phyloP scores from a whole-genome alignment of 37 sponge, comb jelly and placozoan species.

The Beroe ovata region DNA sequence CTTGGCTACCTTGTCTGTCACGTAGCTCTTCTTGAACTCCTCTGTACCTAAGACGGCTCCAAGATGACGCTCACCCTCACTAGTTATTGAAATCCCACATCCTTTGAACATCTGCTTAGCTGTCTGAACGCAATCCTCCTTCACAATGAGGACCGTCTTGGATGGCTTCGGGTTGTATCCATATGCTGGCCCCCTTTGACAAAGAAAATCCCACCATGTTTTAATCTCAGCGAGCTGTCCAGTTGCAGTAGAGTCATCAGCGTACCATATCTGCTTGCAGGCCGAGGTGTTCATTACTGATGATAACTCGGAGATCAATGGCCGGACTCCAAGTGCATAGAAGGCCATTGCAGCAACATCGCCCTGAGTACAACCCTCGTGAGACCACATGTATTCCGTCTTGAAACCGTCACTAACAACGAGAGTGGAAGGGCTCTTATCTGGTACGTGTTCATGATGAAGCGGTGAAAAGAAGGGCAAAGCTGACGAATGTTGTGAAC shows the following conservation, averaged over 20 bases:
- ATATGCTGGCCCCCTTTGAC: neutral
- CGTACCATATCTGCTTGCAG: conserved; percentile 44
- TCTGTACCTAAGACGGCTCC: neutral
- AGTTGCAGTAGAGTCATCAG: conserved; percentile 25
- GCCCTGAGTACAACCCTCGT: too few species aligned
- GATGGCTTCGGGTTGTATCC: conserved; percentile 33
- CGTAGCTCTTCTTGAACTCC: neutral
- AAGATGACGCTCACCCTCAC: neutral
- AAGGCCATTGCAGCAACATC: too few species aligned
- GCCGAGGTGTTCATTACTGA: too few species aligned
- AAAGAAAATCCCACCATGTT: conserved; percentile 15
- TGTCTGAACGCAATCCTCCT: neutral
- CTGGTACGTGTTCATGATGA: too few species aligned
- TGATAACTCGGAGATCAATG: too few species aligned
- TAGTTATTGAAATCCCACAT: neutral
- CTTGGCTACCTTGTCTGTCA: neutral
- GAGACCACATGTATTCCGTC: too few species aligned
- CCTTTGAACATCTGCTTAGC: neutral
- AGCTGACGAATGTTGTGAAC: too few species aligned
- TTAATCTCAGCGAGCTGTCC: neutral
- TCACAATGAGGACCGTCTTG: conserved; percentile 18
- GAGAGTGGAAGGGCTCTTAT: too few species aligned
- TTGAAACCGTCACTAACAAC: too few species aligned
- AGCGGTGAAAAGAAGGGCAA: too few species aligned
- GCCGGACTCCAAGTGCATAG: too few species aligned